Evolutionary conservation across 1,140 invertebrate genomes (phyloP), one percentile per base, ranked within the genome.

Genomic region (Prorops nasuta): DNA sequence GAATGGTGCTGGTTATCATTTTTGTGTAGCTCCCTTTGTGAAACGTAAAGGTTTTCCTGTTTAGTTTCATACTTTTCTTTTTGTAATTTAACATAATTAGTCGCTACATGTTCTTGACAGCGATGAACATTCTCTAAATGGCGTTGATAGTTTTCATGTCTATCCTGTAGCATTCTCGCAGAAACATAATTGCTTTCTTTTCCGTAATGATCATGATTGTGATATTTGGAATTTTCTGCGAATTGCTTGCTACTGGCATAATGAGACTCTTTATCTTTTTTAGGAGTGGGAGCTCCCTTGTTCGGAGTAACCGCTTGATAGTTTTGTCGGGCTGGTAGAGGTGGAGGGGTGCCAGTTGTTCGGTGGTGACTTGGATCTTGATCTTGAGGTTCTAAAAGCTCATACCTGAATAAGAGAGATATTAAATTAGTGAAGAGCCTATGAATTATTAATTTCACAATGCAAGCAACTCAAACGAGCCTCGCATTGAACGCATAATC

Each of bases 301-400:
- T 53, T 68, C 4, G 64, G 56, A 16, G 66, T 58, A 3, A 56
- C 37, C 1, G 37, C 48, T 47, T 74, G 73, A 18, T 60, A 63
- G 19, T 64, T 75, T 22, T 78, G 71, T 3, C 80, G 63, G 1
- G 72, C 76, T 3, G 83, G 83, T 2, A 83, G 63, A 2, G 81
- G 82, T 2, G 80, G 80, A 3, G 80, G 75, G 7, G 78, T 75
- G 3, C 73, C 73, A 14, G 70, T 64, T 15, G 51, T 51, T 4
- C 69, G 67, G 38, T 67, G 61, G 3, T 34, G 45, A 53, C 54
- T 6, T 44, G 15, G 36, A 16, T 76, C 68, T 19, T 71, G 66
- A 38, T 79, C 76, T 24, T 74, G 72, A 2, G 69, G 60, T 40
- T 84, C 81, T 20, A 78, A 49, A 22, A 83, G 66, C 49, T 84